phyloP scores from a whole-genome alignment of 1,140 invertebrate genomes.

The Harlomillsia oculata region DNA sequence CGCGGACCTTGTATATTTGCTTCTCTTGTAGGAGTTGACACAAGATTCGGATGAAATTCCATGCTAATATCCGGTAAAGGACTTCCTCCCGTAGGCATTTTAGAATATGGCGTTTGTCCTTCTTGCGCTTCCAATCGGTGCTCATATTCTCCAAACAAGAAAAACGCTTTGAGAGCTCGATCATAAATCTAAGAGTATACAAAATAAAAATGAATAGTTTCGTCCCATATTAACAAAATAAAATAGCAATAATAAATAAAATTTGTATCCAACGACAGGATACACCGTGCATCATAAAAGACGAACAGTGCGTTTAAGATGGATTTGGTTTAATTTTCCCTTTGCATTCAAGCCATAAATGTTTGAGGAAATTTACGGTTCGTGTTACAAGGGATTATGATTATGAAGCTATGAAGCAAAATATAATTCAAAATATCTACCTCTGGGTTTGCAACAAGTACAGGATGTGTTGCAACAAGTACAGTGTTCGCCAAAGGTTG shows the following conservation, averaged over 20 bases:
- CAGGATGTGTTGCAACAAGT: constrained; percentile 28
- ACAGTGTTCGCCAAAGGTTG: constrained; percentile 28
- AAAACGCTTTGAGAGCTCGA: constrained; percentile 84
- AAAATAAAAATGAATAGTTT: not conserved
- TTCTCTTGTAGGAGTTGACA: constrained; percentile 37
- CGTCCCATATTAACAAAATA: not conserved
- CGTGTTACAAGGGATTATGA: too few relatives aligned
- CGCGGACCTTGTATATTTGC: not conserved
- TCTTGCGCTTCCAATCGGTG: too few relatives aligned
- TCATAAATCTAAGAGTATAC: constrained; percentile 51
- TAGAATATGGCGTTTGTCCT: too few relatives aligned
- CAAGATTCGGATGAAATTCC: constrained; percentile 38
- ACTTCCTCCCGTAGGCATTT: not conserved
- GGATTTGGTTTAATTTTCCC: constrained; percentile 5
- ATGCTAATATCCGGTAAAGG: constrained; percentile 13
- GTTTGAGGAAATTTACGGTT: too few relatives aligned
- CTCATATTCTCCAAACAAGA: constrained; percentile 81
- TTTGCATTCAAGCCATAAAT: not conserved
- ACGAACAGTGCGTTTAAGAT: constrained; percentile 10
- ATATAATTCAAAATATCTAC: too few relatives aligned
- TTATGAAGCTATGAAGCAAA: too few relatives aligned
- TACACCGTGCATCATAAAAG: not conserved
- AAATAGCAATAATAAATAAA: not conserved
- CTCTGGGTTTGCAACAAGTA: too few relatives aligned
- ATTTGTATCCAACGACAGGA: constrained; percentile 11